A percentile compares a stretch with the other conserved stretches of the same genome.
phyloP scores from a whole-genome alignment of 2,888 invertebrate genomes.

The Lasioglossum oenotherae region DNA sequence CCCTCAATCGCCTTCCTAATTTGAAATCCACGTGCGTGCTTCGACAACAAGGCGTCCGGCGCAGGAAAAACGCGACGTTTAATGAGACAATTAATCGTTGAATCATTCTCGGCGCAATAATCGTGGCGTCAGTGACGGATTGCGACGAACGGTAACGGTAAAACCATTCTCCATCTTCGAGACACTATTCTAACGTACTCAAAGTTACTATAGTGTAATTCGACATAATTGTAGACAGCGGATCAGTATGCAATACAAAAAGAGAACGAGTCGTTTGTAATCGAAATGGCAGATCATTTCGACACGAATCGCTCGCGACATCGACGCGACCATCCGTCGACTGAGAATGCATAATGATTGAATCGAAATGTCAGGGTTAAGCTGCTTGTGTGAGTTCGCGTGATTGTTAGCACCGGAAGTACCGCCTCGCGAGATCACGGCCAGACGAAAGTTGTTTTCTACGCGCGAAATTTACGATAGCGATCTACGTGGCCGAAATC shows the following conservation, averaged over 20 bases:
- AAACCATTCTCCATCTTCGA: slow-evolving; percentile 23
- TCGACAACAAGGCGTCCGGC: too few species aligned
- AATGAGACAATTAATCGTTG: slow-evolving; percentile 6
- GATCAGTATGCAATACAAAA: too few species aligned
- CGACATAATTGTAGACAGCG: too few species aligned
- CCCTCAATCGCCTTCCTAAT: neutral
- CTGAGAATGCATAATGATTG: slow-evolving; percentile 35
- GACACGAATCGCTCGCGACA: slow-evolving; percentile 28
- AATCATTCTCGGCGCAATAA: neutral
- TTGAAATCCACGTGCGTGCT: slow-evolving; percentile 1
- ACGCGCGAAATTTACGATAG: slow-evolving; percentile 9
- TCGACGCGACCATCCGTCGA: neutral
- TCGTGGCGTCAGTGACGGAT: neutral
- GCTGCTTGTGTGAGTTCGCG: neutral
- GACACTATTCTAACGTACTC: neutral
- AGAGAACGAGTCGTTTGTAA: neutral
- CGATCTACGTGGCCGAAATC: neutral
- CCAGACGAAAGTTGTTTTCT: slow-evolving; percentile 16
- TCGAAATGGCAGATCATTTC: slow-evolving; percentile 26
- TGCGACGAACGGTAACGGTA: neutral
- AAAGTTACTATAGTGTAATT: neutral
- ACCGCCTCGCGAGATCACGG: neutral
- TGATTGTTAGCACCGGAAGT: neutral
- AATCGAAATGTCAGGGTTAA: slow-evolving; percentile 48
- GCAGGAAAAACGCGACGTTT: slow-evolving; percentile 5